phyloP scores from a whole-genome alignment of 2,888 invertebrate species.

The Agrotis exclamationis region DNA sequence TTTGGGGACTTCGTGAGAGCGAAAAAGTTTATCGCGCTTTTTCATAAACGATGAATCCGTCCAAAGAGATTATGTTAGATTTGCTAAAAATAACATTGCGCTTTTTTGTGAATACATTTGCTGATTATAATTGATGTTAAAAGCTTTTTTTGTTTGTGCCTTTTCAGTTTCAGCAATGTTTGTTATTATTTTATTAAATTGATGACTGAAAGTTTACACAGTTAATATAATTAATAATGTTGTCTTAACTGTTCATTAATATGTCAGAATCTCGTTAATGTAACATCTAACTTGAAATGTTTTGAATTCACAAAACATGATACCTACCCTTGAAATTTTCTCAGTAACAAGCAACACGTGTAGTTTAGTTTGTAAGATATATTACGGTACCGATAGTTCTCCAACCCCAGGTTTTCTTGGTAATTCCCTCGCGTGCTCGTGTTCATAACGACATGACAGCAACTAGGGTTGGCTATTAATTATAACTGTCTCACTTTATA shows the following conservation, averaged over 20 bases:
- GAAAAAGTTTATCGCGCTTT: slow-evolving; percentile 76
- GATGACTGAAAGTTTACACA: not conserved
- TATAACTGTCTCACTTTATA: slow-evolving; percentile 71
- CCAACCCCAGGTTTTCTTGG: slow-evolving; percentile 58
- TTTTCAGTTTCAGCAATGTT: not conserved
- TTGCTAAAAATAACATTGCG: slow-evolving; percentile 50
- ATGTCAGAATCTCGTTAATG: not conserved
- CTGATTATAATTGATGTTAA: slow-evolving; percentile 26
- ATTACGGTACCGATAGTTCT: slow-evolving; percentile 53
- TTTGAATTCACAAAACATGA: slow-evolving; percentile 11
- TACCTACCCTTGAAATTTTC: slow-evolving; percentile 33
- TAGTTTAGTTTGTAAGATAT: slow-evolving; percentile 44
- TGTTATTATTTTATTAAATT: not conserved
- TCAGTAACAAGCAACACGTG: slow-evolving; percentile 23
- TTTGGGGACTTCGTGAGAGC: slow-evolving; percentile 70
- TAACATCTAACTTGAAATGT: not conserved
- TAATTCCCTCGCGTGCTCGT: slow-evolving; percentile 66
- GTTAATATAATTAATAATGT: not conserved
- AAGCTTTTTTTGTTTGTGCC: slow-evolving; percentile 7
- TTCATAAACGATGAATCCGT: slow-evolving; percentile 64
- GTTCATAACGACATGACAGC: slow-evolving; percentile 71
- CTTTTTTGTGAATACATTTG: slow-evolving; percentile 49
- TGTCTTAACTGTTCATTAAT: not conserved
- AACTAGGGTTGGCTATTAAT: slow-evolving; percentile 71
- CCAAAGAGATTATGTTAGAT: slow-evolving; percentile 51